Percentiles rank a stretch among this genome's conserved stretches.
Evolutionary conservation across 2,888 invertebrate genomes (phyloP).

Genomic region (Exocentrus adspersus): DNA sequence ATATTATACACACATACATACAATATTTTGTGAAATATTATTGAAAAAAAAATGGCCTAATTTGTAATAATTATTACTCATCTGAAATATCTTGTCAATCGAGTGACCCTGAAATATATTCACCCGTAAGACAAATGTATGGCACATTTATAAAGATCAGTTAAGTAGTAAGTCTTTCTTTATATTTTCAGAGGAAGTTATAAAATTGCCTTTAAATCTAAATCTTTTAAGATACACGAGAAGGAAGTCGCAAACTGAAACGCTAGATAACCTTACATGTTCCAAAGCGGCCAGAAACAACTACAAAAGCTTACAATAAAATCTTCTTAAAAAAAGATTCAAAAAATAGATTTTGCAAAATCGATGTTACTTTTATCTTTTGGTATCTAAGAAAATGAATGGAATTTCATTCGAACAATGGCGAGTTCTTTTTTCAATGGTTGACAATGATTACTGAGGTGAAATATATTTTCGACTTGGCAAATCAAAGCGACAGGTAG

Average conservation of each 20-base stretch:
- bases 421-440: conserved; percentile 49
- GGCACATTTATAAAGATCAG: neutral
- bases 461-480: conserved; percentile 62
- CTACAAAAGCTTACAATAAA: conserved; percentile 5
- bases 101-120: too few species aligned
- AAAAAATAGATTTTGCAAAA: conserved; percentile 18
- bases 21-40: too few species aligned
- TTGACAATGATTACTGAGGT: conserved; percentile 60
- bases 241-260: conserved; percentile 15
- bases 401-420: conserved; percentile 46
- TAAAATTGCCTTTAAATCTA: neutral
- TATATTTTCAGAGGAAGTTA: neutral
- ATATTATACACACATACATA: too few species aligned
- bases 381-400: conserved; percentile 50
- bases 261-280: conserved; percentile 7
- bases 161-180: neutral
- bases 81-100: too few species aligned
- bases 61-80: too few species aligned
- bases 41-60: too few species aligned
- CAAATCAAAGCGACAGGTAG: conserved; percentile 62
- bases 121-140: too few species aligned
- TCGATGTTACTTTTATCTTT: conserved; percentile 41
- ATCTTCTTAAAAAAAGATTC: conserved; percentile 1
- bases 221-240: neutral
- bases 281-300: neutral